A percentile compares a stretch with the other conserved stretches of the same genome.
These are phyloP conservation scores for Ellobium chinense DNA, from an alignment of 2,888 invertebrate genomes.

Conservation along the genomic window DNA sequence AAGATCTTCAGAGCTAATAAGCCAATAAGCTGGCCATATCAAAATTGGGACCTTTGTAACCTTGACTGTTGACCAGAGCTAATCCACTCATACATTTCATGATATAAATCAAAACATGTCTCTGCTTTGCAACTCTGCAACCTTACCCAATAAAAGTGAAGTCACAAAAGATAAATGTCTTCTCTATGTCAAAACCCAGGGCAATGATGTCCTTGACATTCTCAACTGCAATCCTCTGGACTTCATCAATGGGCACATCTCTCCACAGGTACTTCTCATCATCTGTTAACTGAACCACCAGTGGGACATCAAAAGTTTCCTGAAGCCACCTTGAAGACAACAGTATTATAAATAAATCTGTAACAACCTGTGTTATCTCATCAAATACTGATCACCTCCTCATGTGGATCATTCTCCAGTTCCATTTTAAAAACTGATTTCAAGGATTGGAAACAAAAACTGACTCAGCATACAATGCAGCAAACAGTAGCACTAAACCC, in stretches of 20 bases:
- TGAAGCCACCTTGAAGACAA: conserved; percentile 89
- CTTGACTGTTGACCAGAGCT: no score
- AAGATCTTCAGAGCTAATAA: no score
- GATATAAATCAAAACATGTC: no score
- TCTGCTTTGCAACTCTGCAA: no score
- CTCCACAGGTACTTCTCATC: conserved; percentile 99
- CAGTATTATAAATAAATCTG: no score
- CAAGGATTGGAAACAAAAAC: neutral
- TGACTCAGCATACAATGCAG: neutral
- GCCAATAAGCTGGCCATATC: no score
- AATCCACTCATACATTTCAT: no score
- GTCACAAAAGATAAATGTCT: conserved; percentile 98
- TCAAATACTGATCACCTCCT: no score
- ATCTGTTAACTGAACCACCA: conserved; percentile 98
- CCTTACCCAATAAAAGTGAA: conserved; percentile 94
- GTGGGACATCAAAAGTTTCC: conserved; percentile 95
- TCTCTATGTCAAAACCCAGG: conserved; percentile 93
- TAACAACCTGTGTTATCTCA: no score
- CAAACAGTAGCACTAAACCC: no score
- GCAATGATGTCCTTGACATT: conserved; percentile 99
- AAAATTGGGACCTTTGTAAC: no score
- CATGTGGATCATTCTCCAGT: neutral
- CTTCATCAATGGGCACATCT: conserved; percentile 92
- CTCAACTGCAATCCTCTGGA: conserved; percentile 89
- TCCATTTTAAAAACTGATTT: neutral